Conservation (phyloP, 2,113 vertebrate species). For the Heterotis niloticus region DNA sequence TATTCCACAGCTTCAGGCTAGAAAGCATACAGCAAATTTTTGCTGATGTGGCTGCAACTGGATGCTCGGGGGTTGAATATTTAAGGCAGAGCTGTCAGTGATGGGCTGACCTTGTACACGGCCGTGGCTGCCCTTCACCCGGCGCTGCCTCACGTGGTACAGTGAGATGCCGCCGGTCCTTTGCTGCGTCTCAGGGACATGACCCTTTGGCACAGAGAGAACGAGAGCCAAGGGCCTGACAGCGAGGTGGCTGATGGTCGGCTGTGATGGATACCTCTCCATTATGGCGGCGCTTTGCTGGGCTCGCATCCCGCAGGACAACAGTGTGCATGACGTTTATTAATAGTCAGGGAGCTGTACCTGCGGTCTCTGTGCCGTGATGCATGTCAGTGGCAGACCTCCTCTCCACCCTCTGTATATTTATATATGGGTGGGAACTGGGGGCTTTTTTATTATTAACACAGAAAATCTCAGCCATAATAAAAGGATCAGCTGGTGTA, state of each 20-base stretch:
- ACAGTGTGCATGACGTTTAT: conserved; percentile 44
- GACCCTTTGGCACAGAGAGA: neutral
- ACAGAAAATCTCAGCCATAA: conserved; percentile 37
- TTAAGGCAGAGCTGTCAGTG: neutral
- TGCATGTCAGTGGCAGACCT: conserved; percentile 45
- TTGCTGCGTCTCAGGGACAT: neutral
- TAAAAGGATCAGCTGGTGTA: conserved; percentile 17
- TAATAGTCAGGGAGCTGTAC: conserved; percentile 48
- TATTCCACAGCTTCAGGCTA: neutral
- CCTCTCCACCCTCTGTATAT: conserved; percentile 28
- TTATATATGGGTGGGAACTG: conserved; percentile 24
- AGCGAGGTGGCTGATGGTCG: conserved; percentile 43
- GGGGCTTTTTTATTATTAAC: conserved; percentile 35
- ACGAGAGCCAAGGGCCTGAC: conserved; percentile 29
- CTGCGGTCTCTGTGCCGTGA: conserved; percentile 39
- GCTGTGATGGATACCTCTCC: conserved; percentile 55
- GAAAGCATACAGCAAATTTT: neutral
- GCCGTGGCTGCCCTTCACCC: neutral
- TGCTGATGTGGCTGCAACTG: neutral
- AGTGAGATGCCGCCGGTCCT: neutral
- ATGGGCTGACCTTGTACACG: neutral
- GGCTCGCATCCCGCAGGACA: conserved; percentile 41
- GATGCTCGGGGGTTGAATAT: neutral
- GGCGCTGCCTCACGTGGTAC: neutral
- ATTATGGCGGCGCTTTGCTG: conserved; percentile 49